These are phyloP conservation scores for Chlorodrepanis virens DNA, from an alignment of 2,113 vertebrate species.

Conservation along the genomic window DNA sequence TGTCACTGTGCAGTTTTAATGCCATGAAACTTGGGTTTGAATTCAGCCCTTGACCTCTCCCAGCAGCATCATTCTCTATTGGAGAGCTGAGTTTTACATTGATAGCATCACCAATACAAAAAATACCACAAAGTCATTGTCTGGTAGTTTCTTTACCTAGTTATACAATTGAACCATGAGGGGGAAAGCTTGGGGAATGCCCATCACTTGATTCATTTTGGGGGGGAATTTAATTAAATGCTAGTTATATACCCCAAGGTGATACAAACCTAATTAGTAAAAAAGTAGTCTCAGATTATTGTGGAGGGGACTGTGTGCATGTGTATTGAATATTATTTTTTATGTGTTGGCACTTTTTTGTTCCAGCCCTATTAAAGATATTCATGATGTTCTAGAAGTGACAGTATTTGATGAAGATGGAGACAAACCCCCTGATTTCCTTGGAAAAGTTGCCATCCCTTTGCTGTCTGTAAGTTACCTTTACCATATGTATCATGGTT, in stretches of 20 bases:
- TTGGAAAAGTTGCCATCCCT: constrained; percentile 93
- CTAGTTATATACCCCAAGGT: constrained; percentile 67
- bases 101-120: not conserved
- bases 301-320: not conserved
- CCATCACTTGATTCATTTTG: constrained; percentile 64
- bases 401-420: constrained; percentile 93
- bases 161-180: constrained; percentile 35
- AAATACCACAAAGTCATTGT: not conserved
- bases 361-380: constrained; percentile 93
- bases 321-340: not conserved
- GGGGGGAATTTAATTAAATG: constrained; percentile 69
- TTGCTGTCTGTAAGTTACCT: constrained; percentile 86
- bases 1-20: not conserved
- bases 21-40: not conserved
- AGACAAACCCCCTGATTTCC: constrained; percentile 88
- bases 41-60: not conserved
- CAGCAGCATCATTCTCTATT: not conserved
- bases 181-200: constrained; percentile 65
- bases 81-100: not conserved
- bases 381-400: constrained; percentile 89
- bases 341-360: not conserved
- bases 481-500: not conserved
- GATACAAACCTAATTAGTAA: constrained; percentile 71
- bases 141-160: not conserved
- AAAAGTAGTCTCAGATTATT: constrained; percentile 47